Evolutionary conservation across 2,113 vertebrate genomes (phyloP).

Genomic region (Rhea americana): DNA sequence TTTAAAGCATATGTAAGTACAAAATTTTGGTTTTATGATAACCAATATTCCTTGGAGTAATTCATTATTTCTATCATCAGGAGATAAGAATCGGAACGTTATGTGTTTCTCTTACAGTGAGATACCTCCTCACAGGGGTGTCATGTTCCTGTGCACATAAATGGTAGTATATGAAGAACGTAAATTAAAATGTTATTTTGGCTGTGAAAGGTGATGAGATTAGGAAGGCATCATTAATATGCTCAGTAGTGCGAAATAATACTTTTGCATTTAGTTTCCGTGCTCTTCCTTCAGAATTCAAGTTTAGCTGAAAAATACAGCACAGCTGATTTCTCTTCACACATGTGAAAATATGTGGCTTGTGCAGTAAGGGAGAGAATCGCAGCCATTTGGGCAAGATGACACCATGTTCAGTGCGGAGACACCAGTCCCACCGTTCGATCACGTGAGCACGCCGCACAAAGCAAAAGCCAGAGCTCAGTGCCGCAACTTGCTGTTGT

Average conservation of each 20-base stretch:
- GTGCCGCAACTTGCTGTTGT: background rate
- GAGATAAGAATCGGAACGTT: constrained; percentile 7
- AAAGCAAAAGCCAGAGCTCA: background rate
- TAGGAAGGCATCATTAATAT: constrained; percentile 53
- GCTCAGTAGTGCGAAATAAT: constrained; percentile 39
- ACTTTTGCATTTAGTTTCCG: constrained; percentile 44
- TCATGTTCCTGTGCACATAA: constrained; percentile 11
- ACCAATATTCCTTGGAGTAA: constrained; percentile 14
- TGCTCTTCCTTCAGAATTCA: constrained; percentile 45
- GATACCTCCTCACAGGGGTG: background rate
- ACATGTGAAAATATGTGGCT: constrained; percentile 26
- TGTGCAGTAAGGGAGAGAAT: background rate
- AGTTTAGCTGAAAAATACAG: constrained; percentile 35
- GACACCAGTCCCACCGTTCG: background rate
- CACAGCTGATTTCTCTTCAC: constrained; percentile 48
- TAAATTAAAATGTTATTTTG: constrained; percentile 57
- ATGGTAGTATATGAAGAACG: constrained; percentile 50
- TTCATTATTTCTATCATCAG: background rate
- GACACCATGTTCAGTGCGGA: background rate
- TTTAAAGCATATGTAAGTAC: background rate
- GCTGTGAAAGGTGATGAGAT: constrained; percentile 57
- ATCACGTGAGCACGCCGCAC: accelerated
- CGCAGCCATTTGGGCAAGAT: constrained; percentile 3
- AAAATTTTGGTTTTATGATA: background rate
- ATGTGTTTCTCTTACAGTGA: background rate